Evolutionary conservation across 2,113 vertebrate genomes (phyloP), one percentile per base, ranked within the genome.

Genomic region (Xiphorhynchus elegans): DNA sequence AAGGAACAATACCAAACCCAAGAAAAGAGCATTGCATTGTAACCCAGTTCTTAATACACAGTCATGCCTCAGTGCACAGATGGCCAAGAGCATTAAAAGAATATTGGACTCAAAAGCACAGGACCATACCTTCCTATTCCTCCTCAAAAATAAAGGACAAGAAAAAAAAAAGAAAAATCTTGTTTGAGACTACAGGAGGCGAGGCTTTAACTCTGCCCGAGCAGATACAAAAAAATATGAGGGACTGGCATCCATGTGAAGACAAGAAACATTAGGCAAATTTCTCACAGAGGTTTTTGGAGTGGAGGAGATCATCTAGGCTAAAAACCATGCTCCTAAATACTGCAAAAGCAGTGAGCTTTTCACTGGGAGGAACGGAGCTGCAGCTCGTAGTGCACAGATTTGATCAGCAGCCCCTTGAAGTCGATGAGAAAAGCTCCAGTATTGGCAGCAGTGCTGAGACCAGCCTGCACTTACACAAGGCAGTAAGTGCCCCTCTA

Each of bases 11-110:
- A 89, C 33, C 58, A 28, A 91, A 93, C 40, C 3, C 50, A 52
- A 76, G 47, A 89, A 21, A 81, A 90, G 31, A 93, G 31, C n/a
- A 42, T 4, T 84, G 77, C 63, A 70, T 78, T 87, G 73, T 84
- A 95, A 90, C 76, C 33, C 46, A 93, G 40, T 44, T 90, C 87
- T 84, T 84, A 89, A 87, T 29, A 86, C 44, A 82, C 93, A 93
- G 53, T 58, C 63, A 90, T 33, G 66, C 69, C 42, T 95, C 82
- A 74, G 35, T 55, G 80, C 67, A 53, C 52, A 89, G 67, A 84
- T 73, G 53, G 59, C 67, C 67, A 79, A 23, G 29, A 88, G 56
- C 46, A 83, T 56, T 92, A 67, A 84, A 74, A 78, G 70, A 74
- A 89, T 59, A 76, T 42, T 72, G 55, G 67, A 94, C 31, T 60